phyloP scores from a whole-genome alignment of 1,140 invertebrate genomes.

The Oreohelix idahoensis region DNA sequence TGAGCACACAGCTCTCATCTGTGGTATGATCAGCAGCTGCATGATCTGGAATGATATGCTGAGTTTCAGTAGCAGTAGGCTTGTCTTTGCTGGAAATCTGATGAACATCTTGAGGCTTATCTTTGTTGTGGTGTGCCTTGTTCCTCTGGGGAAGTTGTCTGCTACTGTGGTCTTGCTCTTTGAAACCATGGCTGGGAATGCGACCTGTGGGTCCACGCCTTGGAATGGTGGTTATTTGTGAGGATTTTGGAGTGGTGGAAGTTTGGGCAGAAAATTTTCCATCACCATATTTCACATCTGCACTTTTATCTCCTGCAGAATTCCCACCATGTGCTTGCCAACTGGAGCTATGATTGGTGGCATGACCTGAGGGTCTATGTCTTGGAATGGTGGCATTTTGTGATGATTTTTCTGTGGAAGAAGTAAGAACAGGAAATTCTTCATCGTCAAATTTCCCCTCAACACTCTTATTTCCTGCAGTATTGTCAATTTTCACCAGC shows the following conservation, averaged over 20 bases:
- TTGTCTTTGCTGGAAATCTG: neutral
- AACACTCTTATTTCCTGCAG: constrained; percentile 49
- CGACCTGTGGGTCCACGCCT: constrained; percentile 16
- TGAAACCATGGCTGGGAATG: neutral
- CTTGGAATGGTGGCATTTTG: neutral
- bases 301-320: constrained; percentile 47
- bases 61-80: neutral
- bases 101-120: neutral
- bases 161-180: neutral
- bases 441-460: constrained; percentile 60
- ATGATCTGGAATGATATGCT: neutral
- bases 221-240: neutral
- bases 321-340: constrained; percentile 47
- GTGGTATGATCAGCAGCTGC: neutral
- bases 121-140: neutral
- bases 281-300: constrained; percentile 62
- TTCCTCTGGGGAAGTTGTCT: constrained; percentile 18
- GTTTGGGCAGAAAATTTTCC: neutral
- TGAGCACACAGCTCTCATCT: neutral
- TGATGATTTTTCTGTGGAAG: neutral
- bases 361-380: constrained; percentile 3
- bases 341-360: neutral
- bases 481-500: constrained; percentile 62
- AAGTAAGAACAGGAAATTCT: neutral
- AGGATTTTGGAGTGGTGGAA: neutral